Conservation (phyloP, 2,888 invertebrate species). For the Danaus chrysippus region DNA sequence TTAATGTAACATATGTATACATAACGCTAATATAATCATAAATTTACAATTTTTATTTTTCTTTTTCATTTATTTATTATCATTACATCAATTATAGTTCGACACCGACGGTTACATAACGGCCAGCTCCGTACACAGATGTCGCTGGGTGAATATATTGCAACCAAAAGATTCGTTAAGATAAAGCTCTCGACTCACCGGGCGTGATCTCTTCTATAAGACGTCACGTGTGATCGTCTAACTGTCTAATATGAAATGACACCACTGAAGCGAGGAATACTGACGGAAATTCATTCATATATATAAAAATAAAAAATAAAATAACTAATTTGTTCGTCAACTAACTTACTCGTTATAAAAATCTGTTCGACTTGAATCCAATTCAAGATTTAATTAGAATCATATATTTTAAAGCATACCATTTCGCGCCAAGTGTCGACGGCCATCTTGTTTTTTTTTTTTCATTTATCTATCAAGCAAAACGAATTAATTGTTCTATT, state of each 20-base stretch:
- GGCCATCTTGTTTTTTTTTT: conserved; percentile 1
- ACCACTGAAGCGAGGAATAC: too few species aligned
- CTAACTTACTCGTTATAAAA: neutral
- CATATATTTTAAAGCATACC: too few species aligned
- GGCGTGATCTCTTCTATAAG: too few species aligned
- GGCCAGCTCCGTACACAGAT: conserved; percentile 17
- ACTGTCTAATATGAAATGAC: too few species aligned
- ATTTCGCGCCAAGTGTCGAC: neutral
- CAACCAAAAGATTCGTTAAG: neutral
- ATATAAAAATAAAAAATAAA: neutral
- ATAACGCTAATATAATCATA: conserved; percentile 44
- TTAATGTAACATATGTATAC: conserved; percentile 29
- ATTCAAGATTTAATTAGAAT: too few species aligned
- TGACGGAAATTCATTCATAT: neutral
- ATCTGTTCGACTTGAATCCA: too few species aligned
- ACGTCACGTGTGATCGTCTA: too few species aligned
- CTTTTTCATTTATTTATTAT: conserved; percentile 38
- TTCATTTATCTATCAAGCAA: neutral
- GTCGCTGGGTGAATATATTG: neutral
- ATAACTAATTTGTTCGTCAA: conserved; percentile 6
- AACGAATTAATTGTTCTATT: conserved; percentile 4
- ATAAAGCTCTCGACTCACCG: too few species aligned
- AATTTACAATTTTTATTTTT: conserved; percentile 45
- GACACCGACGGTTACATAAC: conserved; percentile 33
- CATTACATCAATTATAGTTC: conserved; percentile 41